phyloP scores from a whole-genome alignment of 2,113 vertebrate genomes.

The Ameiurus melas region DNA sequence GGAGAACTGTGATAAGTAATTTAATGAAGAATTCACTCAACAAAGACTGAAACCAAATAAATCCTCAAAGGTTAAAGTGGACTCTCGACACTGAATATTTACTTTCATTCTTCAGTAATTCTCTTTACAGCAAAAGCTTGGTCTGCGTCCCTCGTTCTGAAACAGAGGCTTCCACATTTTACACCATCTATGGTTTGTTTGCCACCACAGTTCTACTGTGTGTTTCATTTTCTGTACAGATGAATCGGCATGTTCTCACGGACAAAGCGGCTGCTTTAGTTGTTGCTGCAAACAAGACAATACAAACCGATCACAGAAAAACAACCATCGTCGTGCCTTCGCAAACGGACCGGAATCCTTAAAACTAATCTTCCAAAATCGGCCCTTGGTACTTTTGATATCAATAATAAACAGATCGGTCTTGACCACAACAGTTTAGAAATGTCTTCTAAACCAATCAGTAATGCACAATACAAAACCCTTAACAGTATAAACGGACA shows the following conservation, averaged over 20 bases:
- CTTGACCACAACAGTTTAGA: background rate
- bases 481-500: background rate
- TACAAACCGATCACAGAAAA: background rate
- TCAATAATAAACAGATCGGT: background rate
- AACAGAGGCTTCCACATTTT: constrained; percentile 1
- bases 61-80: background rate
- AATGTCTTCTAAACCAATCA: constrained; percentile 1
- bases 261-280: background rate
- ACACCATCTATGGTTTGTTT: constrained; percentile 1
- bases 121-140: background rate
- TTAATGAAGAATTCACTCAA: background rate
- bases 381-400: background rate
- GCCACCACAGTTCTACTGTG: background rate
- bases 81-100: background rate
- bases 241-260: background rate
- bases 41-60: background rate
- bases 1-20: background rate
- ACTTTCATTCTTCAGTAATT: background rate
- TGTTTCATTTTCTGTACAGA: constrained; percentile 8
- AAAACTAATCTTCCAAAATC: background rate
- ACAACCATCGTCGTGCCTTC: background rate
- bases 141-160: background rate
- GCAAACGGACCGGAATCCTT: background rate
- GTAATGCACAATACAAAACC: background rate
- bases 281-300: background rate